Percentiles rank a stretch among this genome's conserved stretches.
These are phyloP conservation scores for Cryptus armator DNA, from an alignment of 2,888 invertebrate genomes.

Conservation along the genomic window DNA sequence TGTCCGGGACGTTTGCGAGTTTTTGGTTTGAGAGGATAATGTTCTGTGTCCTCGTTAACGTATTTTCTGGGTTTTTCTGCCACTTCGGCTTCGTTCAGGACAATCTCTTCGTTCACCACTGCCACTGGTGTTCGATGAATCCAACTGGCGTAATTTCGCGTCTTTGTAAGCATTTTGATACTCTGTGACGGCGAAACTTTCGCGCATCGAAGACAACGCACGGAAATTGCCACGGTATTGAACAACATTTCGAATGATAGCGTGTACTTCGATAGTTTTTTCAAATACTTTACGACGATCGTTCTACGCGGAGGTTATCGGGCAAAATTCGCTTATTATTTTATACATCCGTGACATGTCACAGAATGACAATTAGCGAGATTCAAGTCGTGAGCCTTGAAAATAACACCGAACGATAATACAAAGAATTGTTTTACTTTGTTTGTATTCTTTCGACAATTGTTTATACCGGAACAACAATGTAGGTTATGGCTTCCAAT, in stretches of 20 bases:
- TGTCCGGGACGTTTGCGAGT: constrained; percentile 69
- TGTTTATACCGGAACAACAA: constrained; percentile 18
- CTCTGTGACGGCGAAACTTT: constrained; percentile 23
- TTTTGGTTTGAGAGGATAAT: constrained; percentile 75
- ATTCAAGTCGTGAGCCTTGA: neutral
- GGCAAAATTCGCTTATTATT: neutral
- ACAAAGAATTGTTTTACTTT: neutral
- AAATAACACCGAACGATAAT: neutral
- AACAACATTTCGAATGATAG: constrained; percentile 58
- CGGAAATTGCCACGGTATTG: constrained; percentile 49
- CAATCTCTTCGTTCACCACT: constrained; percentile 86
- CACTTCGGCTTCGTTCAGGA: constrained; percentile 72
- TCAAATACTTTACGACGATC: neutral
- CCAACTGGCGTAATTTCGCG: constrained; percentile 83
- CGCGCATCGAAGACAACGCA: constrained; percentile 51
- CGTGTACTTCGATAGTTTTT: neutral
- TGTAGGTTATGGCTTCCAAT: neutral
- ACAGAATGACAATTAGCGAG: neutral
- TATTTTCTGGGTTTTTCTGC: constrained; percentile 61
- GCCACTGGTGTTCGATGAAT: constrained; percentile 86
- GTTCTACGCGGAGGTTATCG: neutral
- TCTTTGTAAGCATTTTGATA: constrained; percentile 27
- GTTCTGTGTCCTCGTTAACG: constrained; percentile 80
- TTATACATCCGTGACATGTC: neutral
- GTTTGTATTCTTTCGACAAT: neutral